Base-by-base conservation (phyloP, 2,113 vertebrate genomes). In the Machaerirhynchus nigripectus region DNA sequence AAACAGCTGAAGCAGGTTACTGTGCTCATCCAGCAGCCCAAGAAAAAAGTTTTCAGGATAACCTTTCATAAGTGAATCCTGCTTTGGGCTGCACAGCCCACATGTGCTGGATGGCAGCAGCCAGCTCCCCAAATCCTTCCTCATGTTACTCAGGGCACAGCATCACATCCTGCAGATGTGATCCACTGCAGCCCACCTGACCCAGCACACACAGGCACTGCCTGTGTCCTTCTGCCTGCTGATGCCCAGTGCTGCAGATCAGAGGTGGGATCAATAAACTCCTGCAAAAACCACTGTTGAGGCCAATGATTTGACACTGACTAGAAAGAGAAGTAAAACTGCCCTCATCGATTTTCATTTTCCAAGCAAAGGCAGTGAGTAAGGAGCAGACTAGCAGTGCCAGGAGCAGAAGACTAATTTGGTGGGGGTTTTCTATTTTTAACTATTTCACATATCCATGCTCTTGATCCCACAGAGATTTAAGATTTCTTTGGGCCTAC, bases 361-460 rank as follows among this genome's bases (percentile, higher is more conserved):
- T 57, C 88, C 83, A 81, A 88, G 75, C 47, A 71, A 94, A 87
- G 28, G 64, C 56, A 75, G 33, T 0, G 4, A 63, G 19, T 28
- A 33, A 27, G 75, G 30, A 74, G 17, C 40, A 90, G 50, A 79
- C 19, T 10, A 44, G 12, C 19, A 33, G 33, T 46, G 40, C 55
- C 35, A 56, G 59, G 9, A 90, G 15, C 35, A 80, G 77, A 79
- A 88, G 14, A 33, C 42, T 88, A 14, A 67, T 70, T 86, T 91
- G 23, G 26, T 37, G n/a, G 33, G 47, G 26, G 15, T 0, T 4
- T 64, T 90, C 55, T 89, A 1, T 57, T 90, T 86, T 69, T 57
- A 84, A 92, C 88, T 90, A 80, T 86, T 90, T 95, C 50, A 53
- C 39, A 70, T 80, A 90, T 15, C 89, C 39, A 46, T 11, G 31